phyloP scores from a whole-genome alignment of 2,113 vertebrate species.

The Rattus rattus region DNA sequence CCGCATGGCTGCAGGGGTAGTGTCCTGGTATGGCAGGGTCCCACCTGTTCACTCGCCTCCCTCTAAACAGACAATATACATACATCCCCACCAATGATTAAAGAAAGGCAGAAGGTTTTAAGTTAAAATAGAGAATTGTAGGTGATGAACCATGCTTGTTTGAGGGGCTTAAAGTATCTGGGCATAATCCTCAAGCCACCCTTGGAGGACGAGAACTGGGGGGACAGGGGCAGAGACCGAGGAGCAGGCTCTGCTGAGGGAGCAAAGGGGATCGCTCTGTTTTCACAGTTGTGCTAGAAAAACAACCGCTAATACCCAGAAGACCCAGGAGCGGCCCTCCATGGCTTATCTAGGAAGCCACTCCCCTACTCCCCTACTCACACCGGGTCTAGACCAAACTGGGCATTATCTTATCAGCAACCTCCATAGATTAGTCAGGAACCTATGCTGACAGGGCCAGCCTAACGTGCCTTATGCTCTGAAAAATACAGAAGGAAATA shows the following conservation, averaged over 20 bases:
- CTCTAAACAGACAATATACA: not conserved
- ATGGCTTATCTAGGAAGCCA: not conserved
- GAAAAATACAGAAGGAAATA: not conserved
- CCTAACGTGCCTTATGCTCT: not conserved
- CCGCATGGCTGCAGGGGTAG: no score
- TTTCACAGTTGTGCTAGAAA: slow-evolving; percentile 24
- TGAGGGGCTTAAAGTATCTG: not conserved
- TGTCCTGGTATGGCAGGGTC: not conserved
- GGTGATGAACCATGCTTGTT: not conserved
- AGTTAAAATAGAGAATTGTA: not conserved
- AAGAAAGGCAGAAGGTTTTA: not conserved
- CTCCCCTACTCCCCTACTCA: not conserved
- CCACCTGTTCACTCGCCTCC: not conserved
- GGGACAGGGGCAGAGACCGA: not conserved
- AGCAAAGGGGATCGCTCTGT: not conserved
- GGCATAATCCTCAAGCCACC: not conserved
- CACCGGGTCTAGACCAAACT: not conserved
- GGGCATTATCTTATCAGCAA: not conserved
- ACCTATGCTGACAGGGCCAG: not conserved
- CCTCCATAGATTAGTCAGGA: not conserved
- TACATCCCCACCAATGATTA: not conserved
- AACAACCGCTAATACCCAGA: not conserved
- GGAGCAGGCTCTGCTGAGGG: not conserved
- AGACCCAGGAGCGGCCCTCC: not conserved
- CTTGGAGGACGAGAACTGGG: not conserved